Percentiles rank a stretch among this genome's conserved stretches.
Evolutionary conservation across 2,113 vertebrate genomes (phyloP).

Genomic region (Gobius niger): DNA sequence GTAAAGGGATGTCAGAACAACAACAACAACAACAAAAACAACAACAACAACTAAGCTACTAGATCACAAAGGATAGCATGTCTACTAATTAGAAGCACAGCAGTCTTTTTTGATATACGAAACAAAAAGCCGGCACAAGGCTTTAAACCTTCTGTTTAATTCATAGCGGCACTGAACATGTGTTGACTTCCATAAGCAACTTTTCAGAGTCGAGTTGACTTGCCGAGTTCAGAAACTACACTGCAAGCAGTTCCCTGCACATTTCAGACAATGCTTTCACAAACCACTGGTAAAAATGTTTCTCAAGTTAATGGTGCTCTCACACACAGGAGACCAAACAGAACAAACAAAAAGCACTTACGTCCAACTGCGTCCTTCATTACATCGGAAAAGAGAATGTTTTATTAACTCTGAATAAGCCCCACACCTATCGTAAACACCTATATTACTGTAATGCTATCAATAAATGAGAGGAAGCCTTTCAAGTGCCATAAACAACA

Average conservation of each 20-base stretch:
- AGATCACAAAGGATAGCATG: no score
- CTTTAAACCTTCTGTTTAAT: no score
- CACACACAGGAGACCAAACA: conserved; percentile 75
- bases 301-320: conserved; percentile 75
- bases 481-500: conserved; percentile 73
- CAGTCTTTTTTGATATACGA: no score
- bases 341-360: conserved; percentile 81
- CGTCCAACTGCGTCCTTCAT: conserved; percentile 71
- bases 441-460: conserved; percentile 77
- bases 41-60: no score
- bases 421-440: conserved; percentile 77
- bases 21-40: no score
- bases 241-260: conserved; percentile 40
- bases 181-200: neutral
- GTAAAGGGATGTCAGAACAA: no score
- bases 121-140: no score
- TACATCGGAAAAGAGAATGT: conserved; percentile 72
- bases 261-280: conserved; percentile 73
- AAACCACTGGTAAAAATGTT: conserved; percentile 78
- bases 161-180: neutral
- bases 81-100: no score
- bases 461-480: conserved; percentile 69
- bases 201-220: conserved; percentile 1
- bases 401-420: conserved; percentile 77
- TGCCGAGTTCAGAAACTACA: conserved; percentile 8